Evolutionary conservation across 2,113 vertebrate species (phyloP).

Genomic region (Eleginops maclovinus): DNA sequence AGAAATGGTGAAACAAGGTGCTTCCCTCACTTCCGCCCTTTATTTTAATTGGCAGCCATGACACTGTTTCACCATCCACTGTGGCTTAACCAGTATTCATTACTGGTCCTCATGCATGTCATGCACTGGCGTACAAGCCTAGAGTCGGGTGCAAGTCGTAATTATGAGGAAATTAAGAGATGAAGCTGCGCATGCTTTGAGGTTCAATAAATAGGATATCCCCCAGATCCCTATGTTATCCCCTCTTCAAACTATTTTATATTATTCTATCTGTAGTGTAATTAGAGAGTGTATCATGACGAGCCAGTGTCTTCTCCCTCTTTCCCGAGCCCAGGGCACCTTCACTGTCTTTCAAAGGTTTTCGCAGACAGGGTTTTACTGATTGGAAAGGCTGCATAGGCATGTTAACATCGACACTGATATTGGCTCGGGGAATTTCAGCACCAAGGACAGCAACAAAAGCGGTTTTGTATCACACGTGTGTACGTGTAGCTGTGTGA

Average conservation of each 20-base stretch:
- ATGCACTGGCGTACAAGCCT: background rate
- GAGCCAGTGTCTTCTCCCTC: constrained; percentile 7
- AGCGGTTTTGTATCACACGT: background rate
- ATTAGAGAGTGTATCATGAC: constrained; percentile 46
- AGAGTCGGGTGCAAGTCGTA: constrained; percentile 29
- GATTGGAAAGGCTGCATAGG: constrained; percentile 22
- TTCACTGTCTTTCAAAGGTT: constrained; percentile 15
- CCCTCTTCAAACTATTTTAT: constrained; percentile 26
- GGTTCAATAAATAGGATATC: constrained; percentile 25
- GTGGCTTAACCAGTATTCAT: constrained; percentile 31
- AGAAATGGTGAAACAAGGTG: constrained; percentile 60
- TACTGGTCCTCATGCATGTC: constrained; percentile 23
- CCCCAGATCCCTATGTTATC: constrained; percentile 30
- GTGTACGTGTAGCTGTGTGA: constrained; percentile 7
- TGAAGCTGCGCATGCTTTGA: constrained; percentile 35
- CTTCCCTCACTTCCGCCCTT: constrained; percentile 56
- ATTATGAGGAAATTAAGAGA: constrained; percentile 60
- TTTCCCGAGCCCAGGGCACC: constrained; percentile 28
- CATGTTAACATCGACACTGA: constrained; percentile 30
- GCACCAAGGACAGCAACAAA: constrained; percentile 44
- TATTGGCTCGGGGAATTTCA: constrained; percentile 61
- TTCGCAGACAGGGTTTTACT: constrained; percentile 17
- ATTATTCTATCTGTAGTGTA: constrained; percentile 54
- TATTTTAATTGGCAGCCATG: constrained; percentile 66
- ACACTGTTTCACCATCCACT: constrained; percentile 26